Evolutionary conservation across 2,113 vertebrate genomes (phyloP).

Genomic region (Perca schrenkii): DNA sequence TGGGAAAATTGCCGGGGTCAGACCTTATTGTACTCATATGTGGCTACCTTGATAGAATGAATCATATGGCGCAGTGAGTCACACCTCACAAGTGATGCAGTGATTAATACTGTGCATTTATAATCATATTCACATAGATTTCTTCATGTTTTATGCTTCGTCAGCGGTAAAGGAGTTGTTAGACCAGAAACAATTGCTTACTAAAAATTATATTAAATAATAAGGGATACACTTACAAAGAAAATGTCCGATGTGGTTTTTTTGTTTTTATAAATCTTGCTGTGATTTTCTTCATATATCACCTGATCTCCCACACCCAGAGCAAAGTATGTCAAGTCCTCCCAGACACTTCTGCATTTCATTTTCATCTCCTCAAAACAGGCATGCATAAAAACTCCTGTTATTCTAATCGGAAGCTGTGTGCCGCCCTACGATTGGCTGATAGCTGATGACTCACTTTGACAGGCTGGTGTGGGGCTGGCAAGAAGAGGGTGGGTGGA

Average conservation of each 20-base stretch:
- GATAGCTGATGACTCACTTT: constrained; percentile 85
- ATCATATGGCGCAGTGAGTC: constrained; percentile 53
- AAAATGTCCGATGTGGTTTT: background rate
- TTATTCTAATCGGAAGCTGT: constrained; percentile 87
- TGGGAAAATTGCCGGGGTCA: constrained; percentile 21
- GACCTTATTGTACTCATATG: constrained; percentile 30
- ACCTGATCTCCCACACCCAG: constrained; percentile 14
- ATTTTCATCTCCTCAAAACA: constrained; percentile 66
- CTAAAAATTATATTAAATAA: background rate
- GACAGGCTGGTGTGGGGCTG: constrained; percentile 86
- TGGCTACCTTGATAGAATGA: constrained; percentile 49
- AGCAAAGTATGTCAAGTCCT: constrained; percentile 53
- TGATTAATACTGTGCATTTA: constrained; percentile 25
- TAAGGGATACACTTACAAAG: background rate
- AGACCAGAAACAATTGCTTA: background rate
- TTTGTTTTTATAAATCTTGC: background rate
- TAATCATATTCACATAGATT: background rate
- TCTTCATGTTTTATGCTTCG: background rate
- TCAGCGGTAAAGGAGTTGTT: background rate
- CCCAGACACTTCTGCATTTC: constrained; percentile 46
- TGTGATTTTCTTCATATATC: background rate
- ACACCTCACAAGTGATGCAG: constrained; percentile 31
- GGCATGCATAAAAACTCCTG: constrained; percentile 81
- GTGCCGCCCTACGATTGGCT: constrained; percentile 86
- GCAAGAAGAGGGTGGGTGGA: constrained; percentile 51